A percentile compares a stretch with the other conserved stretches of the same genome.
Evolutionary conservation across 2,797 vertebrate genomes (phyloP).

Genomic region (Paguma larvata): DNA sequence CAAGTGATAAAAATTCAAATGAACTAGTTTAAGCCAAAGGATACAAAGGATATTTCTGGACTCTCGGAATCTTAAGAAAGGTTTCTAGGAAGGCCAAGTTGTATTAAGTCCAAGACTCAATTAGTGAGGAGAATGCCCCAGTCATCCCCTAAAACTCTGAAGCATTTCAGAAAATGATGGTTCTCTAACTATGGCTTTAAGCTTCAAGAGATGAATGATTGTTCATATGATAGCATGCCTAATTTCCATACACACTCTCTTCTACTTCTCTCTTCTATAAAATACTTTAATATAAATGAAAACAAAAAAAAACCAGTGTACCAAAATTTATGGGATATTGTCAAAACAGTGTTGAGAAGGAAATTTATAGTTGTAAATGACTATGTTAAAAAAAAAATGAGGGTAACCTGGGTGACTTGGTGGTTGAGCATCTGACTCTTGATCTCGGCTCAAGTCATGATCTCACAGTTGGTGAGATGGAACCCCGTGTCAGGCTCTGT

Average conservation of each 20-base stretch:
- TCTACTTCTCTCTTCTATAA: background rate
- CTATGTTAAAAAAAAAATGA: too few relatives aligned
- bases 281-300: too few relatives aligned
- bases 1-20: background rate
- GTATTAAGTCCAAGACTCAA: background rate
- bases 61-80: slow-evolving; percentile 14
- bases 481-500: too few relatives aligned
- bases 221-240: background rate
- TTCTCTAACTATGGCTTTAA: background rate
- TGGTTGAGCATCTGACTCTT: too few relatives aligned
- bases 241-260: background rate
- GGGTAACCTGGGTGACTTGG: too few relatives aligned
- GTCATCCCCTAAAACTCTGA: background rate
- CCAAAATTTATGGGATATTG: too few relatives aligned
- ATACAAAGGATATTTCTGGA: background rate
- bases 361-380: too few relatives aligned
- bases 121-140: background rate
- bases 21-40: background rate
- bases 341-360: too few relatives aligned
- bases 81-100: background rate
- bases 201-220: background rate
- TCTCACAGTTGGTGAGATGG: too few relatives aligned
- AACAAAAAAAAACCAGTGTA: too few relatives aligned
- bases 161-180: background rate
- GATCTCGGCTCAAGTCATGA: too few relatives aligned